A percentile compares a stretch with the other conserved stretches of the same genome.
phyloP scores from a whole-genome alignment of 2,113 vertebrate genomes.

The Pterocles orientalis region DNA sequence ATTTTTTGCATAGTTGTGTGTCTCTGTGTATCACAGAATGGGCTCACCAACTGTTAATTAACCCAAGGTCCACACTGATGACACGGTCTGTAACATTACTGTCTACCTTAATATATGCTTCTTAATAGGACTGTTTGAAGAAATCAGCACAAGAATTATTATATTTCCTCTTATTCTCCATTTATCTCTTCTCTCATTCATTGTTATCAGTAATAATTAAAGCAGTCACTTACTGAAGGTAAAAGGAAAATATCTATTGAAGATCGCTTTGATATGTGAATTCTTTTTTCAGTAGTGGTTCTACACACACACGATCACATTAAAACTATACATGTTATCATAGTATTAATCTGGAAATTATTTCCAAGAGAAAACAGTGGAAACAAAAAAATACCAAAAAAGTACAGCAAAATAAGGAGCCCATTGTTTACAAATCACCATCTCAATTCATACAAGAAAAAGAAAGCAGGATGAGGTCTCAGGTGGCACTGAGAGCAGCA shows the following conservation, averaged over 20 bases:
- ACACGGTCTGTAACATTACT: neutral
- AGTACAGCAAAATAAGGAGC: neutral
- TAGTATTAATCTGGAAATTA: neutral
- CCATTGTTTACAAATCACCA: neutral
- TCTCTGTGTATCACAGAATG: neutral
- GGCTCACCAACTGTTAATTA: slow-evolving; percentile 19
- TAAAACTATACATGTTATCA: neutral
- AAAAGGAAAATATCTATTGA: neutral
- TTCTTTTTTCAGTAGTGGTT: neutral
- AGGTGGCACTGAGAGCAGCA: neutral
- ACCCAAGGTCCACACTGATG: neutral
- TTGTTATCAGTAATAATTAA: neutral
- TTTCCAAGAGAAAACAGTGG: neutral
- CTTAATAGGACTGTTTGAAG: neutral
- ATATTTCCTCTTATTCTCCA: neutral
- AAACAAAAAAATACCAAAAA: neutral
- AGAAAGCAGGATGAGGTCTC: neutral
- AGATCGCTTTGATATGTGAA: neutral
- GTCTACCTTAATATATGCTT: neutral
- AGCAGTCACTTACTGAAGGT: neutral
- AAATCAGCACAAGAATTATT: neutral
- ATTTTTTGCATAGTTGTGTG: neutral
- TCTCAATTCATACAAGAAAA: neutral
- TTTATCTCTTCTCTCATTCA: neutral
- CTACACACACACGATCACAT: neutral